Conservation (phyloP, 2,888 invertebrate species). For the Synergus japonicus region DNA sequence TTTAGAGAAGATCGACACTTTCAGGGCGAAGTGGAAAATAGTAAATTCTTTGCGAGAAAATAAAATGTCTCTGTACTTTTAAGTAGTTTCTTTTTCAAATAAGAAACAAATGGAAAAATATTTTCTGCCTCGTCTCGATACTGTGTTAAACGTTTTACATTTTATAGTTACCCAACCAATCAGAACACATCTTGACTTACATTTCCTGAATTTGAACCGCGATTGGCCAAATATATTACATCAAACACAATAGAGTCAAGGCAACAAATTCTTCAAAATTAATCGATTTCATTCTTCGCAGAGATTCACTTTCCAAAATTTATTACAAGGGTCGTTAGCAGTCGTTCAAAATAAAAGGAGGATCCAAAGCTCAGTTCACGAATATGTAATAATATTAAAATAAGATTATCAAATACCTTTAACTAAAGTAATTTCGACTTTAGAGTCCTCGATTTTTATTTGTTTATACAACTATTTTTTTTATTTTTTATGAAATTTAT, state of each 20-base stretch:
- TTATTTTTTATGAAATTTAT: not conserved
- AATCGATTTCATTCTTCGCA: not conserved
- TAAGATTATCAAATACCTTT: not conserved
- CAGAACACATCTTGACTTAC: conserved; percentile 30
- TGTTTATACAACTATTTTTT: not conserved
- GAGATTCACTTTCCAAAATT: not conserved
- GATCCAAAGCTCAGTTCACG: not conserved
- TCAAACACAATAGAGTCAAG: conserved; percentile 26
- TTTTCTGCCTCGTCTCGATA: conserved; percentile 15
- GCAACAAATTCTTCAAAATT: not conserved
- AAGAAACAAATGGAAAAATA: not conserved
- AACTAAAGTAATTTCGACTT: not conserved
- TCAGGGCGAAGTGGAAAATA: not conserved
- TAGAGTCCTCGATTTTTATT: not conserved
- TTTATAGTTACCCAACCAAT: conserved; percentile 1
- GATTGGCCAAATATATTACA: conserved; percentile 17
- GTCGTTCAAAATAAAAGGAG: conserved; percentile 12
- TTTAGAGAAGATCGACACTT: conserved; percentile 11
- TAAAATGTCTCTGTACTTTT: not conserved
- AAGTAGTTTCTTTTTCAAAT: not conserved
- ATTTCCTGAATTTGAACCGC: conserved; percentile 21
- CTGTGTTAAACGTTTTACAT: conserved; percentile 14
- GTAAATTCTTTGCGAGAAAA: not conserved
- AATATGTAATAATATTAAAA: not conserved
- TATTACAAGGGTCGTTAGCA: not conserved